Conservation (phyloP, 2,797 vertebrate species). For the Chanos chanos region DNA sequence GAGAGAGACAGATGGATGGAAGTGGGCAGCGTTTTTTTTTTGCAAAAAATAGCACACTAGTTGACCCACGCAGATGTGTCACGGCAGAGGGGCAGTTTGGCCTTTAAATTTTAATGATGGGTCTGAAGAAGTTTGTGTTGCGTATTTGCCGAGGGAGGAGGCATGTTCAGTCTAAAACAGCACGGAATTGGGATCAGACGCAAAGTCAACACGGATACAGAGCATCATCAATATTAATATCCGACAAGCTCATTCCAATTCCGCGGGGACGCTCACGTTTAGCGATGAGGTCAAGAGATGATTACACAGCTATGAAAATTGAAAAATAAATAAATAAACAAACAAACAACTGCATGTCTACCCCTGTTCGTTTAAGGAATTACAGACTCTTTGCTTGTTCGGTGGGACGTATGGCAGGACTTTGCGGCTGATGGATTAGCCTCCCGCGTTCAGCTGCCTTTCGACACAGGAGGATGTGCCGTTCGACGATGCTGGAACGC, state of each 20-base stretch:
- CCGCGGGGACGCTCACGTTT: slow-evolving; percentile 48
- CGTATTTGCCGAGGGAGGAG: background rate
- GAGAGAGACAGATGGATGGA: slow-evolving; percentile 44
- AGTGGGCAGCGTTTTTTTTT: slow-evolving; percentile 32
- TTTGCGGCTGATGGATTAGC: slow-evolving; percentile 56
- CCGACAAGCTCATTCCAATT: slow-evolving; percentile 53
- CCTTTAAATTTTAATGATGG: slow-evolving; percentile 32
- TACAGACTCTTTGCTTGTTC: slow-evolving; percentile 48
- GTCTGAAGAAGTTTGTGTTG: background rate
- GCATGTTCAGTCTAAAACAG: slow-evolving; percentile 7
- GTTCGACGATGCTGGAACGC: too few relatives aligned
- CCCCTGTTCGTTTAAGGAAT: slow-evolving; percentile 57
- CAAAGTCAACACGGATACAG: slow-evolving; percentile 55
- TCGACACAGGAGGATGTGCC: slow-evolving; percentile 2
- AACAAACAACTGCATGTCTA: slow-evolving; percentile 44
- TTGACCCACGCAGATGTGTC: slow-evolving; percentile 36
- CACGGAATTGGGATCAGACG: slow-evolving; percentile 54
- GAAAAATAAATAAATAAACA: too few relatives aligned
- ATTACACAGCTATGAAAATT: slow-evolving; percentile 57
- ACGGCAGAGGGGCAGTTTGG: slow-evolving; percentile 40
- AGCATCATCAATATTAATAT: slow-evolving; percentile 59
- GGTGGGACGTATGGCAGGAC: slow-evolving; percentile 49
- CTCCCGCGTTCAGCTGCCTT: slow-evolving; percentile 34
- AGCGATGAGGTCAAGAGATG: slow-evolving; percentile 60
- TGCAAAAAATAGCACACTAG: slow-evolving; percentile 32